phyloP scores from a whole-genome alignment of 2,113 vertebrate species.

The Psammodynastes pulverulentus region DNA sequence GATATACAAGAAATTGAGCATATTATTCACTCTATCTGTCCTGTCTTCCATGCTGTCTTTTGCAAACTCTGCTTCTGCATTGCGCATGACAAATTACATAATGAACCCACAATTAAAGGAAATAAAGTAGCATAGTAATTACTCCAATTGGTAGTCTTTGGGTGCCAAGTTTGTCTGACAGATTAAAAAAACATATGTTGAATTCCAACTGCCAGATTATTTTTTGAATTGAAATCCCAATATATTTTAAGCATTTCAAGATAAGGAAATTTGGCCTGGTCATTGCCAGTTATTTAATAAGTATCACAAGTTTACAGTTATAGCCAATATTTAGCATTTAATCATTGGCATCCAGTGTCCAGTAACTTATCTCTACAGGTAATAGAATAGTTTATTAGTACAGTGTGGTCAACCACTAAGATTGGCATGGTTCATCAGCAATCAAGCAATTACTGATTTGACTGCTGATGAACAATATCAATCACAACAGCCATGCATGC shows the following conservation, averaged over 20 bases:
- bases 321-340: neutral
- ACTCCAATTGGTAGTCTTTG: neutral
- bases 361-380: neutral
- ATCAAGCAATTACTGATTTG: conserved; percentile 11
- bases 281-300: neutral
- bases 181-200: neutral
- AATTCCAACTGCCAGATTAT: neutral
- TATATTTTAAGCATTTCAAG: neutral
- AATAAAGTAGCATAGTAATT: neutral
- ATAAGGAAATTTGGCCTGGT: neutral
- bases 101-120: neutral
- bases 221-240: neutral
- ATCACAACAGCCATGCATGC: neutral
- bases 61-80: neutral
- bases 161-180: neutral
- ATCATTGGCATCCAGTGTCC: neutral
- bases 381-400: neutral
- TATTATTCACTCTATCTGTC: neutral
- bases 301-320: neutral
- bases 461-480: neutral
- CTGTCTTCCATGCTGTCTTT: neutral
- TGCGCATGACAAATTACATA: neutral
- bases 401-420: neutral
- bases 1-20: neutral
- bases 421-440: neutral